A percentile compares a stretch with the other conserved stretches of the same genome.
These are phyloP conservation scores for Eptatretus atami DNA, from an alignment of 2,797 vertebrate genomes.

Conservation along the genomic window DNA sequence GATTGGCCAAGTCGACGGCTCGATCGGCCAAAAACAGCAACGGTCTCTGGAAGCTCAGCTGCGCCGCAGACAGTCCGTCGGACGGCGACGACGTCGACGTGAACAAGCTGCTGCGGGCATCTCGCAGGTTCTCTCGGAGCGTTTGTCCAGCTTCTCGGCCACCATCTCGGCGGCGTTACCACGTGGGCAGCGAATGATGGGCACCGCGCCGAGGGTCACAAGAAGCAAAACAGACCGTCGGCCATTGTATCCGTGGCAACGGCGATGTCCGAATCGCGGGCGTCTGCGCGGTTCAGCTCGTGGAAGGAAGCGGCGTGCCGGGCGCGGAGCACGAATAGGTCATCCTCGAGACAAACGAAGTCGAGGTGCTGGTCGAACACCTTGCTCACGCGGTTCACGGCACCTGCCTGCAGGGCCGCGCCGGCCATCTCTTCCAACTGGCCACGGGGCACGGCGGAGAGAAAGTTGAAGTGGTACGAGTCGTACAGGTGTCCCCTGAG, in stretches of 20 bases:
- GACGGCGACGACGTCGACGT: conserved; percentile 12
- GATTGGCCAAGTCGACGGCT: conserved; percentile 83
- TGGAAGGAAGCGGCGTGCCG: conserved; percentile 86
- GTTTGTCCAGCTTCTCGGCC: conserved; percentile 91
- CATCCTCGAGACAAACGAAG: conserved; percentile 92
- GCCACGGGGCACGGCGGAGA: conserved; percentile 86
- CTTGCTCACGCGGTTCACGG: conserved; percentile 67
- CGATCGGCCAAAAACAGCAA: conserved; percentile 72
- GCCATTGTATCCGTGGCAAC: conserved; percentile 89
- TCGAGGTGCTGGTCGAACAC: conserved; percentile 95
- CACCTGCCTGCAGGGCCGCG: conserved; percentile 55
- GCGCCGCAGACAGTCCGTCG: too few relatives aligned
- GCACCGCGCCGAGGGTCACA: conserved; percentile 75
- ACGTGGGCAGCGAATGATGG: conserved; percentile 74
- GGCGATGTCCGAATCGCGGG: conserved; percentile 87
- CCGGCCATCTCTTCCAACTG: conserved; percentile 90
- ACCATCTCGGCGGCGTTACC: conserved; percentile 97
- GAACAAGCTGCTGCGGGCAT: conserved; percentile 88
- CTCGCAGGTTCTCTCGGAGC: conserved; percentile 80
- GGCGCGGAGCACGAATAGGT: conserved; percentile 82
- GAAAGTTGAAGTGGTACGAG: conserved; percentile 84
- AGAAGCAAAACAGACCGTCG: conserved; percentile 91
- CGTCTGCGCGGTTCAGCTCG: conserved; percentile 69
- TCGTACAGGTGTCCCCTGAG: conserved; percentile 77
- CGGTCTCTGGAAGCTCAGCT: conserved; percentile 60